Evolutionary conservation across 1,140 invertebrate genomes (phyloP).

Genomic region (Zaprionus nigranus): DNA sequence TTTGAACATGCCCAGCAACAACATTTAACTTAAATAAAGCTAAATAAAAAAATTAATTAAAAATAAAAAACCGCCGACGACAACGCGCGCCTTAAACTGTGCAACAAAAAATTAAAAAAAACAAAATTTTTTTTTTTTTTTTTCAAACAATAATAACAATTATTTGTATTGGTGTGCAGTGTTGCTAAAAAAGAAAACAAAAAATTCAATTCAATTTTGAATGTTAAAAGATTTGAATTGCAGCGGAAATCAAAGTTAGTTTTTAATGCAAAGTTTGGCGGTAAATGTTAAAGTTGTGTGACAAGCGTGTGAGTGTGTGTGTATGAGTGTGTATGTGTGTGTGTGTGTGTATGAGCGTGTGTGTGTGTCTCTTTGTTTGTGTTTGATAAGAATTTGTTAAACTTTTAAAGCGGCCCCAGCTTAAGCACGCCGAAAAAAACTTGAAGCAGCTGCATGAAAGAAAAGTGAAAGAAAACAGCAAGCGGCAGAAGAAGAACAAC

Average conservation of each 20-base stretch:
- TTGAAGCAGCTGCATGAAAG: slow-evolving; percentile 4
- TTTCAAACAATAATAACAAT: slow-evolving; percentile 39
- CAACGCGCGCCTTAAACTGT: slow-evolving; percentile 47
- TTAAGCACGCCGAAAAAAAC: background rate
- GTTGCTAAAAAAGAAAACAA: slow-evolving; percentile 10
- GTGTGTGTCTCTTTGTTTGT: slow-evolving; percentile 19
- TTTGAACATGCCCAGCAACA: slow-evolving; percentile 4
- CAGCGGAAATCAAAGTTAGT: background rate
- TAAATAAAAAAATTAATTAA: background rate
- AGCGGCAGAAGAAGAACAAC: background rate
- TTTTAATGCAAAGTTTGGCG: slow-evolving; percentile 37
- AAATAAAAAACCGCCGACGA: slow-evolving; percentile 34
- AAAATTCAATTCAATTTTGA: slow-evolving; percentile 21
- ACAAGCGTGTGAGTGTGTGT: slow-evolving; percentile 5
- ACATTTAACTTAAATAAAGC: slow-evolving; percentile 6
- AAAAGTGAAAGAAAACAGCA: slow-evolving; percentile 33
- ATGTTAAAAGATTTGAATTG: slow-evolving; percentile 23
- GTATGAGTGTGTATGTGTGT: slow-evolving; percentile 7
- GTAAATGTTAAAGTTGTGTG: slow-evolving; percentile 22
- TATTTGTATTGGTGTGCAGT: slow-evolving; percentile 42
- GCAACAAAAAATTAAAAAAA: slow-evolving; percentile 14
- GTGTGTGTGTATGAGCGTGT: slow-evolving; percentile 20
- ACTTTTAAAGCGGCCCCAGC: slow-evolving; percentile 2
- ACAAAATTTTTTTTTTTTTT: slow-evolving; percentile 14
- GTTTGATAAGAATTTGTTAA: slow-evolving; percentile 10